Base-by-base conservation (phyloP, 2,113 vertebrate species). In the Grammomys dolichurus region DNA sequence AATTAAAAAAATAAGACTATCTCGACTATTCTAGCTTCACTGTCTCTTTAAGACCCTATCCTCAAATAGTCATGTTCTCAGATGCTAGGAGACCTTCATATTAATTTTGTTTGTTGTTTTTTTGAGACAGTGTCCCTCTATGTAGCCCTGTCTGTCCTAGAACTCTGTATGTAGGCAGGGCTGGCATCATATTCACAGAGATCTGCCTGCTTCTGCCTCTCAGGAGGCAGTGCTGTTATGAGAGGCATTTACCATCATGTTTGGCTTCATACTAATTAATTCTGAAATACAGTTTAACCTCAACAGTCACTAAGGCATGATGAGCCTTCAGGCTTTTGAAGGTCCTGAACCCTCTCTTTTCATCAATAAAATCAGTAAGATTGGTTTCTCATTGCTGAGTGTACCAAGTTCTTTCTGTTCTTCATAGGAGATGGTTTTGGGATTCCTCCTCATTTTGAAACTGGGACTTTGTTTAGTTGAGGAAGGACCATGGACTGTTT, bases 351-450 rank as follows among this genome's bases (percentile, higher is more conserved):
- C 24, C 76, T 4, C 20, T 16, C 5, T 54, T 16, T 14, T 33
- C 16, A 48, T 56, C 1, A n/a, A 7, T 26, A 40, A 87, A 93
- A 81, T 46, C 40, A 81, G 13, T 43, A 80, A 48, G 70, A 3
- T 46, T n/a, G 11, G 93, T 87, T 94, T 93, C 63, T 94, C 43
- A 60, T 86, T 67, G 16, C 12, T 81, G 12, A 77, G 58, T 16
- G 73, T 26, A 31, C 48, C 26, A 1, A 60, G 12, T 91, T 94
- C 46, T 91, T 95, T 84, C 54, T 3, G 0, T 78, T 80, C 0
- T 94, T 96, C 8, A 51, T 43, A 24, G 69, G 69, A 87, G 73
- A 33, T 96, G 69, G 11, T 40, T 94, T 96, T 75, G 81, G 76
- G 48, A 86, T 81, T 58, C 72, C 22, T 87, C 40, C 51, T 58